phyloP scores from a whole-genome alignment of 2,113 vertebrate genomes.

The Tinamus guttatus region DNA sequence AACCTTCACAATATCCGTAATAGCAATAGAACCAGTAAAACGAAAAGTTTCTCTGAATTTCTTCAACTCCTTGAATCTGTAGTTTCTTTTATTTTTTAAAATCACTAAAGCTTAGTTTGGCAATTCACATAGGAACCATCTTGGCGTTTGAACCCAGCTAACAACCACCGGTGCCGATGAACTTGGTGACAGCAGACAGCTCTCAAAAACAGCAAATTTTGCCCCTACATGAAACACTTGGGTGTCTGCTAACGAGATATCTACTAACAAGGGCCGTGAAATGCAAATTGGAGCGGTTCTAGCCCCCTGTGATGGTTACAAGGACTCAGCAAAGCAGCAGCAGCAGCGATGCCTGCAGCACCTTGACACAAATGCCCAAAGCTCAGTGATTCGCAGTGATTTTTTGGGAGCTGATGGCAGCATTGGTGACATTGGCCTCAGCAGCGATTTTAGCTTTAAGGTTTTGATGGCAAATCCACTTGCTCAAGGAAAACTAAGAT shows the following conservation, averaged over 20 bases:
- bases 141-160: too few relatives aligned
- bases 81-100: not conserved
- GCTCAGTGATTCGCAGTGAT: not conserved
- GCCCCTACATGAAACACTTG: not conserved
- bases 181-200: too few relatives aligned
- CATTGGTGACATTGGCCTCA: not conserved
- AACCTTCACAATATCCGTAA: not conserved
- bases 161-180: too few relatives aligned
- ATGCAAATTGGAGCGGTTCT: not conserved
- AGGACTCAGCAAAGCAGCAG: not conserved
- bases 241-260: not conserved
- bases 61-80: not conserved
- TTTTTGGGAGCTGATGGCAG: not conserved
- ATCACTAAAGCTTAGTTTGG: not conserved
- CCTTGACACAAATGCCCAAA: not conserved
- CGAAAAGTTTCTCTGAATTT: not conserved
- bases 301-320: fast-evolving
- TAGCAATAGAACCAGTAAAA: not conserved
- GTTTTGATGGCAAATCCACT: not conserved
- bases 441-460: not conserved
- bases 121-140: too few relatives aligned
- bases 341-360: not conserved
- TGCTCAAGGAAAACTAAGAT: not conserved
- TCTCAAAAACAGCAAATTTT: not conserved
- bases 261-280: not conserved